Base-by-base conservation (phyloP, 2,797 vertebrate genomes). In the Brachymystax lenok region DNA sequence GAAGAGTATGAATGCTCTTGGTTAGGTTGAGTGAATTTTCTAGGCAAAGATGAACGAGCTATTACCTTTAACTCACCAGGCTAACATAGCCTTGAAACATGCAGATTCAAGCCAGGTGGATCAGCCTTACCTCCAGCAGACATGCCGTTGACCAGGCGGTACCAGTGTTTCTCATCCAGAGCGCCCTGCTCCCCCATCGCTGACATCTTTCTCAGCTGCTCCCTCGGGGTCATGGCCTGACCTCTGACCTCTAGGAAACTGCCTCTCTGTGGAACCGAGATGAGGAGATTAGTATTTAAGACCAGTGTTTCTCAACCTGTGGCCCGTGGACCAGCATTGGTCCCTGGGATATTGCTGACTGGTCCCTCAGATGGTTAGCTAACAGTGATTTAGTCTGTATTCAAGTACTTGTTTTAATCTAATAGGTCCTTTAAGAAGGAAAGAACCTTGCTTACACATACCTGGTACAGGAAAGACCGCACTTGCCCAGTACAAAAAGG, bases 111-210 rank as follows among this genome's bases (percentile, higher is more conserved):
- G 10, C 10, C 40, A 46, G 40, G 10, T 46, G 40, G 2, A 10
- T 46, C 40, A 46, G 12, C 40, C 40, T 95, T 88, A 97, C 96
- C 96, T 94, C 95, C 96, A 72, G 96, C 93, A 50, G 96, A 94
- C 93, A 97, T 96, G 67, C 96, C 93, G 0, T 94, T 95, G 61
- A 97, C 94, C 68, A 96, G 86, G 7, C 94, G 90, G 84, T 96
- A 97, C 88, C 97, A 94, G 88, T 96, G 94, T 83, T 96, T 97
- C 83, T 96, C 97, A 79, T 98, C 97, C 74, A 96, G 84, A 16
- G 91, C 74, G 1, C 93, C 93, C 82, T 96, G 94, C 52, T 97
- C 95, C 17, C 95, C 95, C 84, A 97, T 85, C 0, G 95, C 87
- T 19, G 96, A 93, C 90, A 97, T 96, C 89, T 96, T 96, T 90